A percentile compares a stretch with the other conserved stretches of the same genome.
phyloP scores from a whole-genome alignment of 2,113 vertebrate species.

The Lycocorax pyrrhopterus region DNA sequence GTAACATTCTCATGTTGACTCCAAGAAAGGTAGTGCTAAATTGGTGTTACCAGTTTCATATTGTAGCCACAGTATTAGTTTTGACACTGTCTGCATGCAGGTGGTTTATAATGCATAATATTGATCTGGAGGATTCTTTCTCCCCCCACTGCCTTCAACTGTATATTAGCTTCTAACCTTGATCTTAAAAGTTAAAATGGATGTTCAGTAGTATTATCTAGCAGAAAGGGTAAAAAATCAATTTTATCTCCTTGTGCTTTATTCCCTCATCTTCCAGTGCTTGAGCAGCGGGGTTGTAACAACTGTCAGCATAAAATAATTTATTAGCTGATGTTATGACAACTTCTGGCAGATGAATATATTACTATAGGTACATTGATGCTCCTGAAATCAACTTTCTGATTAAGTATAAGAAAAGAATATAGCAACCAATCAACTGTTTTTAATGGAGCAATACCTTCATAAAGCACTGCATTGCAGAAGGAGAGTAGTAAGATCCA shows the following conservation, averaged over 20 bases:
- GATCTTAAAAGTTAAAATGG: conserved; percentile 70
- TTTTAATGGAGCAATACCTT: conserved; percentile 29
- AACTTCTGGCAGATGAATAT: conserved; percentile 22
- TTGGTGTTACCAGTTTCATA: neutral
- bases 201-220: conserved; percentile 61
- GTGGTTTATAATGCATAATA: conserved; percentile 57
- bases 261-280: neutral
- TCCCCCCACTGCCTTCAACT: neutral
- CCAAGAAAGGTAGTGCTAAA: neutral
- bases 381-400: conserved; percentile 6
- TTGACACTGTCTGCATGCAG: conserved; percentile 25
- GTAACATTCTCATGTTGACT: neutral
- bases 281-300: neutral
- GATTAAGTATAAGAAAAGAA: neutral
- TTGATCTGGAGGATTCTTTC: conserved; percentile 38
- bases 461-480: neutral
- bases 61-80: neutral
- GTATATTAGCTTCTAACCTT: conserved; percentile 53
- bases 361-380: neutral
- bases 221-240: conserved; percentile 64
- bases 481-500: neutral
- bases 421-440: neutral
- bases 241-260: conserved; percentile 53
- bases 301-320: conserved; percentile 4
- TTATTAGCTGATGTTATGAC: conserved; percentile 20